Evolutionary conservation across 2,888 invertebrate species (phyloP).

Genomic region (Athalia circularis): DNA sequence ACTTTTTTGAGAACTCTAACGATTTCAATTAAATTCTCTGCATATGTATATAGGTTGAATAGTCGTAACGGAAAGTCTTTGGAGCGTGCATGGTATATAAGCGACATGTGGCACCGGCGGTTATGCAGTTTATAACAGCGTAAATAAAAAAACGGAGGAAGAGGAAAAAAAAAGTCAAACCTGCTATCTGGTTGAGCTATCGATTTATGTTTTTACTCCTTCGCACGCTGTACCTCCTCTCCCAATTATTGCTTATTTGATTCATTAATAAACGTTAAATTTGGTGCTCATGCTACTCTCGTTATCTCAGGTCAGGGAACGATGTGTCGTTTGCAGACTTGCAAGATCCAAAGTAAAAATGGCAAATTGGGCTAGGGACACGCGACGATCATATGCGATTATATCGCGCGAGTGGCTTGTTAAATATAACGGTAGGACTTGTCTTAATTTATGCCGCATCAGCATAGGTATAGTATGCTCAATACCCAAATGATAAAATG

Average conservation of each 20-base stretch:
- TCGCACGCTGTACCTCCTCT: too few species aligned
- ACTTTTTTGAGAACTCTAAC: neutral
- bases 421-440: neutral
- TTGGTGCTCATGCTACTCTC: neutral
- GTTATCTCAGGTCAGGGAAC: neutral
- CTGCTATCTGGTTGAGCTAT: neutral
- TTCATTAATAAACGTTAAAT: neutral
- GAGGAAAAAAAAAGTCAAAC: neutral
- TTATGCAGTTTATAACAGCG: neutral
- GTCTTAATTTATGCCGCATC: constrained; percentile 17
- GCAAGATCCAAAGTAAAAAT: neutral
- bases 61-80: constrained; percentile 34
- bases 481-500: neutral
- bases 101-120: constrained; percentile 23
- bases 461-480: neutral
- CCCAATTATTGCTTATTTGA: too few species aligned
- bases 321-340: too few species aligned
- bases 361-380: constrained; percentile 15
- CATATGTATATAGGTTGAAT: neutral
- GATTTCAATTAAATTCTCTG: constrained; percentile 3
- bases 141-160: neutral
- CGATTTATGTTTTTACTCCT: too few species aligned
- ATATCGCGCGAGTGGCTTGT: neutral
- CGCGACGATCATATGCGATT: neutral
- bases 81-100: neutral